Percentiles rank a stretch among this genome's conserved stretches.
phyloP scores from a whole-genome alignment of 2,797 vertebrate genomes.

The Neosilurus mollespiculum region DNA sequence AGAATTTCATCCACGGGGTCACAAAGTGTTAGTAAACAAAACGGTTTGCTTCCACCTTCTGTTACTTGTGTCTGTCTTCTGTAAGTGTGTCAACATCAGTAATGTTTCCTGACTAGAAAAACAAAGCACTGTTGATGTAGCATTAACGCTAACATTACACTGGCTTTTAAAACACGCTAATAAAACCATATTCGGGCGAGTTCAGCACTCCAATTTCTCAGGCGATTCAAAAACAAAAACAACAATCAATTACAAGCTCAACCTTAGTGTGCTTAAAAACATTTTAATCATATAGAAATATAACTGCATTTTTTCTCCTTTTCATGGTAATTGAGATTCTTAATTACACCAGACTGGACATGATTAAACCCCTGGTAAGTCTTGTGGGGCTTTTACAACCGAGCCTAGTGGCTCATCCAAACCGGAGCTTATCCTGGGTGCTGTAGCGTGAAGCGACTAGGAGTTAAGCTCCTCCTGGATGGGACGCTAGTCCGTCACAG shows the following conservation, averaged over 20 bases:
- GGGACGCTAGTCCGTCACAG: too few relatives aligned
- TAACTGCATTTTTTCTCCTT: not conserved
- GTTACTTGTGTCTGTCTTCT: not conserved
- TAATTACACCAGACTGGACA: not conserved
- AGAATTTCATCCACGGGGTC: not conserved
- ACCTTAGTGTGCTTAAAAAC: not conserved
- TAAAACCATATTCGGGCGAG: not conserved
- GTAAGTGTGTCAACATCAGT: not conserved
- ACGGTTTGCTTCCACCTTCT: slow-evolving; percentile 6
- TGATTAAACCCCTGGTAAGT: not conserved
- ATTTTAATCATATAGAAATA: not conserved
- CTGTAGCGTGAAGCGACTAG: too few relatives aligned
- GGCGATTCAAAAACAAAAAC: not conserved
- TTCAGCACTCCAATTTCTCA: not conserved
- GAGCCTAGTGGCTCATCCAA: too few relatives aligned
- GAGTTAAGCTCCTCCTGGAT: too few relatives aligned
- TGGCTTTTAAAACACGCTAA: not conserved
- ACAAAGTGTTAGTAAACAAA: slow-evolving; percentile 32
- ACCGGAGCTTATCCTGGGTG: too few relatives aligned
- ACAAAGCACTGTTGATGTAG: not conserved
- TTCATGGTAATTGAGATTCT: not conserved
- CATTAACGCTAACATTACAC: not conserved
- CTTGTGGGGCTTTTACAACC: too few relatives aligned
- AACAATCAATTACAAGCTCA: not conserved
- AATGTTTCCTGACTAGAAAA: not conserved